Evolutionary conservation across 2,113 vertebrate genomes (phyloP), one percentile per base, ranked within the genome.

Genomic region (Panthera leo): DNA sequence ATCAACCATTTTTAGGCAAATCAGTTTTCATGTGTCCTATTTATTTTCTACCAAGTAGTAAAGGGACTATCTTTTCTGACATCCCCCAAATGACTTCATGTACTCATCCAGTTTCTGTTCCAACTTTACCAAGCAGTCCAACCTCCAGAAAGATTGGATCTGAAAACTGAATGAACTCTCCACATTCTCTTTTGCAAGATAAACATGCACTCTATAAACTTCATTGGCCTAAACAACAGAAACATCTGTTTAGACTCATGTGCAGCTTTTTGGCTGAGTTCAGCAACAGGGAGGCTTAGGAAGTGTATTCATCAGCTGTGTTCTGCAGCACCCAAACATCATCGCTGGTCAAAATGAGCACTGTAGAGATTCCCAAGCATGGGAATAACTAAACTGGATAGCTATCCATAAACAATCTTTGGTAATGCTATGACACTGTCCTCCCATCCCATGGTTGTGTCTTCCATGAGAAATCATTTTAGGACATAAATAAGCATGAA

Each of bases 191-290:
- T 98, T 98, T 80, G 89, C 96, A 98, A 98, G 98, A 98, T 98
- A 99, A 98, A 98, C 89, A 98, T 45, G 36, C 78, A 97, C 83
- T 98, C 93, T 91, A 98, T 98, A 99, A 98, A 98, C 70, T 97
- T 98, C 96, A 97, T 98, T 67, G 98, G 96, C 97, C 97, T 98
- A 98, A 98, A 98, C 98, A 98, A 97, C 92, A 97, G 96, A 97
- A 98, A 98, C 98, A 98, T 98, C 98, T 99, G 98, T 98, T 98
- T 98, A 97, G 96, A 98, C 95, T 98, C 98, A 98, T 76, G 85
- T 90, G 91, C 55, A 97, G 91, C 92, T 89, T 98, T 98, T 97
- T 97, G 98, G 98, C 98, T 98, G 96, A 98, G 25, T 89, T 93
- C 85, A 98, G 91, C 85, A 97, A 86, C 2, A 95, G 3, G 13